Conservation (phyloP, 2,113 vertebrate genomes). For the Coptodon bakossiorum region DNA sequence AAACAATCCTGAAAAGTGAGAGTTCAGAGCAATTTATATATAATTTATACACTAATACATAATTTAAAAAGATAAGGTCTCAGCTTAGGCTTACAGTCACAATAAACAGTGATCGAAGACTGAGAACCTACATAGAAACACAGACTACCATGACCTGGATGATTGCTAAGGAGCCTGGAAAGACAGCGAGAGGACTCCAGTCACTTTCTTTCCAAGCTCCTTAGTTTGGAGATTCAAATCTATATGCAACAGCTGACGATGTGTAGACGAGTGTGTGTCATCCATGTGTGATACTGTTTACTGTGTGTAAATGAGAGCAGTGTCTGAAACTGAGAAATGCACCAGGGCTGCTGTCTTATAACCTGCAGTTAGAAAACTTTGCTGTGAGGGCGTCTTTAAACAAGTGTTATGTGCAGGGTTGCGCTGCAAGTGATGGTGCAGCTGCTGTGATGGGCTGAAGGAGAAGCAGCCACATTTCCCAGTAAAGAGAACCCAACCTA, state of each 20-base stretch:
- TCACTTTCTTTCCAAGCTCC: not conserved
- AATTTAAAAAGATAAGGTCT: not conserved
- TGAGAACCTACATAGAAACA: not conserved
- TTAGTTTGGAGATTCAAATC: not conserved
- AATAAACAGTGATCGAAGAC: not conserved
- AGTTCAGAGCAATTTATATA: not conserved
- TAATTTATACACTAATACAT: not conserved
- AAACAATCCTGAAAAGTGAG: conserved; percentile 81
- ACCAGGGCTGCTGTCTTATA: not conserved
- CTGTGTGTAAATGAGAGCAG: not conserved
- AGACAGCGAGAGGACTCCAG: not conserved
- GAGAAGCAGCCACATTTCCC: not conserved
- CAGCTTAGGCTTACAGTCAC: not conserved
- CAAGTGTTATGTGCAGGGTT: not conserved
- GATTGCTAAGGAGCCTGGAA: not conserved
- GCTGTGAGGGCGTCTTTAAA: not conserved
- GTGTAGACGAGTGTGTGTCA: not conserved
- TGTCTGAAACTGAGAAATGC: not conserved
- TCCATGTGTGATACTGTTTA: not conserved
- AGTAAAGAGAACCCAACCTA: not conserved
- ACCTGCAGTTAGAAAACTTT: not conserved
- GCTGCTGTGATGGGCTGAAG: not conserved
- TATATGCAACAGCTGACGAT: not conserved
- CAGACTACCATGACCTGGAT: not conserved
- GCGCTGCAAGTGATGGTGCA: not conserved